Evolutionary conservation across 1,140 invertebrate species (phyloP), one percentile per base, ranked within the genome.

Genomic region (Euwallacea fornicatus): DNA sequence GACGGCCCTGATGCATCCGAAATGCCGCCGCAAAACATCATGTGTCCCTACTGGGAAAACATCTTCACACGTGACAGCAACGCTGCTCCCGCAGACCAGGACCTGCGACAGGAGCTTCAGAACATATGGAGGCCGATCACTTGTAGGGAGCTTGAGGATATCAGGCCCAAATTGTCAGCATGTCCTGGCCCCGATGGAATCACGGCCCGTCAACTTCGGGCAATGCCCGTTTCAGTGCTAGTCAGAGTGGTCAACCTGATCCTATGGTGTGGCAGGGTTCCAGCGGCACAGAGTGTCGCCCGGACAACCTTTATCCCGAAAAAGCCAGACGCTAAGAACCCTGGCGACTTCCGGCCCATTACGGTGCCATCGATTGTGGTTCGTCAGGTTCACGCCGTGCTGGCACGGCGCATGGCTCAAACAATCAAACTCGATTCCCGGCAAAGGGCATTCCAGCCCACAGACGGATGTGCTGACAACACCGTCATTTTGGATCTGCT

Each of bases 321-420:
- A 41, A 68, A 42, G 15, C 15, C 2, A 2, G 16, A 10, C 7
- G 4, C 55, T 7, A 7, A 2, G 2, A 56, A n/a, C 10, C 66
- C 66, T 7, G 16, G 55, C 7, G 54, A 59, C 42, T 68, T 8
- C 56, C 8, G 66, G 42, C 66, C 66, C 7, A 59, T 68, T 13
- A 60, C 66, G 33, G 44, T 60, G 7, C 42, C 61, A 8, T 47
- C 61, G 6, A 21, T 46, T 21, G 6, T 63, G 6, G 6, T 63
- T 6, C 41, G 61, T 42, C 7, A 10, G 6, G 47, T 63, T 6
- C 9, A 63, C 15, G 6, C 41, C 6, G 21, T 63, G 9, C 42
- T 63, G 6, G 61, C 61, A 6, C n/a, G 6, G 7, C 41, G 61
- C 9, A 44, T 63, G 6, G 10, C 41, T 16, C 6, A 43, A 46